Evolutionary conservation across 2,113 vertebrate species (phyloP), one percentile per base, ranked within the genome.

Genomic region (Varanus salvator): DNA sequence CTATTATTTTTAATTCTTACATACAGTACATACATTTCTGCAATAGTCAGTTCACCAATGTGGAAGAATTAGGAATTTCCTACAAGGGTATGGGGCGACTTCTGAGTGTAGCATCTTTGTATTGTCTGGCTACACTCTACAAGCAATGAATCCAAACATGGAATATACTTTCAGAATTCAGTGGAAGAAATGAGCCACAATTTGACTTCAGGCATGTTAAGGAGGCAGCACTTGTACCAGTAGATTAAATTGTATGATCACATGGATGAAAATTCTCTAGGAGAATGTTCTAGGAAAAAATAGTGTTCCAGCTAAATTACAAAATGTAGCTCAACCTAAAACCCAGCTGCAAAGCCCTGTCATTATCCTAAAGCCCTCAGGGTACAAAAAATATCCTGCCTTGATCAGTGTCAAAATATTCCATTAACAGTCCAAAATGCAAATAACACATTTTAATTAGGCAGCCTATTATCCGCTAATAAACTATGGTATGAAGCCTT

Each of bases 391-490:
- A 94, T 72, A 8, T 1, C 0, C 44, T 0, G 75, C 85, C 78
- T 82, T 4, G 15, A 85, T 93, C 85, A 52, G 57, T 85, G 50
- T 83, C 1, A 87, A 84, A 57, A 84, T 6, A 87, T 44, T 86
- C 90, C 84, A 91, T 82, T 91, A 91, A 90, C 19, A 72, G 54
- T 27, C 25, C 91, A 57, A 93, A 92, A 93, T 78, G 34, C 21
- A 87, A 86, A 90, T 48, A 57, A 57, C 29, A 64, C 14, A 48
- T 88, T 84, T 90, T 50, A 80, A 54, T 89, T 85, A 90, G 88
- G 1, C 71, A 64, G 77, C 8, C 21, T 82, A 23, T 80, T 83
- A 82, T 82, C 84, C 90, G 71, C 31, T 54, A 90, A 87, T 12
- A 88, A 87, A 44, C 19, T 78, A 44, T 64, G 89, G 68, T 25